Evolutionary conservation across 2,113 vertebrate genomes (phyloP), one percentile per base, ranked within the genome.

Genomic region (Halichoerus grypus): DNA sequence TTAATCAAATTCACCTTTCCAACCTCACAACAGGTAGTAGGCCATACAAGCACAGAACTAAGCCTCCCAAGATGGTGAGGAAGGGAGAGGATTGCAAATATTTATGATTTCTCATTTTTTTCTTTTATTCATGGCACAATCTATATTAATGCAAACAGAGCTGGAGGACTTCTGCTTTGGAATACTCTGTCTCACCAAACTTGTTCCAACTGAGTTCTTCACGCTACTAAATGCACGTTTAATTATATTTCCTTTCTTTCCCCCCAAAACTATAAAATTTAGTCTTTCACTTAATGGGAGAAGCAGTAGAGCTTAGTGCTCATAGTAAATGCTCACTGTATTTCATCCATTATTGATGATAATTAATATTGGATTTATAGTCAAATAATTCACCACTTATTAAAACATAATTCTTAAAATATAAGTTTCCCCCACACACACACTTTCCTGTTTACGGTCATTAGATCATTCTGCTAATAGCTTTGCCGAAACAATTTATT

Each of bases 371-470:
- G 85, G 76, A 82, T 84, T 95, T 92, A 65, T 28, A 69, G 18
- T 74, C 49, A 79, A 95, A 81, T 95, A 96, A 96, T 16, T 82
- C 65, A 82, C 76, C 53, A 55, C 85, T 88, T 96, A 92, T 77
- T 95, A 96, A 97, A 91, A 85, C 65, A 95, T 93, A 96, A 93
- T 72, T 97, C 88, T 95, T 93, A 63, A 74, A 61, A 61, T 93
- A 24, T 59, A 94, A 91, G 65, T 65, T 93, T 71, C 42, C 39
- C 55, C 61, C 63, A 36, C 53, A 55, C 81, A 65, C 42, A 31
- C 16, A 53, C 51, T 89, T 95, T 42, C 63, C 72, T 95, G 11
- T 77, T 91, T 59, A 95, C n/a, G 28, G 57, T 92, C 69, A 86
- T 77, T 97, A 94, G 91, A 85, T 94, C 77, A 88, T 88, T 84